A percentile compares a stretch with the other conserved stretches of the same genome.
These are phyloP conservation scores for Callipepla squamata DNA, from an alignment of 2,113 vertebrate species.

Conservation along the genomic window DNA sequence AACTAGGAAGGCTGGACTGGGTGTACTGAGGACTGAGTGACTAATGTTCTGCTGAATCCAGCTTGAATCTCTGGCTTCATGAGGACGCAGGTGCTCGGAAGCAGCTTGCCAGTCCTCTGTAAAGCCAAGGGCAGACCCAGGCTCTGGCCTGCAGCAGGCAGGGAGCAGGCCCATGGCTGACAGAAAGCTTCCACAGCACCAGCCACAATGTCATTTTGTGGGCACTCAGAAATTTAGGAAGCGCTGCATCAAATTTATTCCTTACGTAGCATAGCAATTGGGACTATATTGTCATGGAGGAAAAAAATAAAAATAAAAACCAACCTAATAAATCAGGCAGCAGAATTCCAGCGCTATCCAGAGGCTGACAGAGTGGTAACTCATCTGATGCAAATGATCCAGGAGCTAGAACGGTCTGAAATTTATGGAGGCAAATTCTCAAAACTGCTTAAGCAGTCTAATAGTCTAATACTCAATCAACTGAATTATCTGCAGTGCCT, in stretches of 20 bases:
- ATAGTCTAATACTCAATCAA: not conserved
- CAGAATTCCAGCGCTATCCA: not conserved
- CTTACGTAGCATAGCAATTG: not conserved
- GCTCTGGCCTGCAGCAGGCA: not conserved
- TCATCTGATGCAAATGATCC: conserved; percentile 9
- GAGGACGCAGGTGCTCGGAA: not conserved
- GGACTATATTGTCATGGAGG: not conserved
- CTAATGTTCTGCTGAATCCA: not conserved
- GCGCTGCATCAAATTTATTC: not conserved
- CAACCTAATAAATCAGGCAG: not conserved
- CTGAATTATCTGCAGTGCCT: not conserved
- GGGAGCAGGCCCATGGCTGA: not conserved
- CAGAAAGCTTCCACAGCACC: not conserved
- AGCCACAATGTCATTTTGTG: conserved; percentile 5
- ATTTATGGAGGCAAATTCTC: conserved; percentile 35
- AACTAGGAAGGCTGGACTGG: not conserved
- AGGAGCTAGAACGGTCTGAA: conserved; percentile 22
- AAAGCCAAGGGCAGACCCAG: not conserved
- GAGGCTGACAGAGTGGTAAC: not conserved
- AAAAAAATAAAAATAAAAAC: not conserved
- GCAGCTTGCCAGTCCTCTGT: not conserved
- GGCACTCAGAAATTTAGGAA: not conserved
- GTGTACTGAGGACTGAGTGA: not conserved
- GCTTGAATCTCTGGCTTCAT: not conserved
- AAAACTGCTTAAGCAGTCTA: not conserved